Evolutionary conservation across 2,113 vertebrate genomes (phyloP), one percentile per base, ranked within the genome.

Genomic region (zebrafish (Danio rerio)): DNA sequence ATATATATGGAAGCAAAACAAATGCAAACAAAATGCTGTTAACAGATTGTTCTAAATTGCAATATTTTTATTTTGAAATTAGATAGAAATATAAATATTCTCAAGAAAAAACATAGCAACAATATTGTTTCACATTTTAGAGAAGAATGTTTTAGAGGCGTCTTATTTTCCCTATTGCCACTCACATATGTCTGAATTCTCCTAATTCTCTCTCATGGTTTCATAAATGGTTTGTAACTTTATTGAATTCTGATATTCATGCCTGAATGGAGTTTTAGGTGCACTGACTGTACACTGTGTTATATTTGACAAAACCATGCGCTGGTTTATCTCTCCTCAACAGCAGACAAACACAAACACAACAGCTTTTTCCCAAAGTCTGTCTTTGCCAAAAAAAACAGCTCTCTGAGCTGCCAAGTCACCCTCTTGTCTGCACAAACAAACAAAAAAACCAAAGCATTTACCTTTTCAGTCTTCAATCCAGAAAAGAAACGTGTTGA

Each of bases 251-350:
- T 58, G 55, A 20, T 5, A 13, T 20, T 56, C 7, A 45, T 77
- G 58, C 13, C 40, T 66, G 61, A 78, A 53, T 20, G 49, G 9
- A 56, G 47, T 31, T 43, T 76, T 21, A 49, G 42, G 56, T 45
- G 3, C 45, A 52, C 16, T 9, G 31, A 63, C 55, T 58, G 65
- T 71, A 31, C 16, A 78, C 52, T 9, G 42, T 45, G 71, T 71
- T 68, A 63, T 72, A 87, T 83, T 87, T 86, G 84, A 88, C 76
- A 70, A 89, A 89, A 89, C 80, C 88, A 88, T 85, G 88, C 73
- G 88, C 87, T 89, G 87, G 86, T 93, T 93, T 92, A 92, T 94
- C 91, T 92, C 87, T 81, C 85, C 90, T 87, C 87, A 89, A 85
- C 92, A 94, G 93, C 89, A 89, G 85, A 87, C 81, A 85, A 92